Conservation (phyloP, 2,113 vertebrate genomes). For the Gopherus flavomarginatus region DNA sequence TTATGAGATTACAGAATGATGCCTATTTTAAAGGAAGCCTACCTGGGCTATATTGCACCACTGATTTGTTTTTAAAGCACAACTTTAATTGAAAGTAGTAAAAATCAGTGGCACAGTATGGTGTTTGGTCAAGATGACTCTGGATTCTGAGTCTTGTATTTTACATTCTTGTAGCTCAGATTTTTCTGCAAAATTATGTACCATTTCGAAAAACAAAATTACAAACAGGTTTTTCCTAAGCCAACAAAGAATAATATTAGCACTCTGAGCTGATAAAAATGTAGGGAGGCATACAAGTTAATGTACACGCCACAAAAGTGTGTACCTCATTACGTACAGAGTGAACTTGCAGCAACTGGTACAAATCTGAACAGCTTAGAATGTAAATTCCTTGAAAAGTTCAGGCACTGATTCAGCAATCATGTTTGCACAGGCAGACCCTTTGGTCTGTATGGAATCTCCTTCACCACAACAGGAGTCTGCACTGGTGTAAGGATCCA, state of each 20-base stretch:
- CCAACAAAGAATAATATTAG: background rate
- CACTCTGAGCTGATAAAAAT: background rate
- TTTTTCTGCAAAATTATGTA: background rate
- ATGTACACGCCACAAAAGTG: background rate
- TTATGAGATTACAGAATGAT: background rate
- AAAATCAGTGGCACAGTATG: background rate
- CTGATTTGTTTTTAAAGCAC: background rate
- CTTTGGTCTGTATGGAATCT: background rate
- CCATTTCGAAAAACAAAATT: background rate
- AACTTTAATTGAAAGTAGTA: background rate
- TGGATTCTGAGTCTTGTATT: background rate
- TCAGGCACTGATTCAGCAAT: background rate
- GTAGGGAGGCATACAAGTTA: background rate
- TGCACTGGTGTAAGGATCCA: background rate
- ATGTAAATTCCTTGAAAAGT: background rate
- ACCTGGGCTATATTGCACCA: fast-evolving
- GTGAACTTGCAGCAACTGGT: background rate
- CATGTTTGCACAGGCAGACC: fast-evolving
- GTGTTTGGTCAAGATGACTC: background rate
- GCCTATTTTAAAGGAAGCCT: background rate
- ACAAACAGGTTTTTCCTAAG: background rate
- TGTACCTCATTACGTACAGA: background rate
- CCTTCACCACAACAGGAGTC: fast-evolving
- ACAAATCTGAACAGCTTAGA: background rate
- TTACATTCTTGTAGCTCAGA: background rate